phyloP scores from a whole-genome alignment of 2,888 invertebrate genomes.

The Branchellion lobata region DNA sequence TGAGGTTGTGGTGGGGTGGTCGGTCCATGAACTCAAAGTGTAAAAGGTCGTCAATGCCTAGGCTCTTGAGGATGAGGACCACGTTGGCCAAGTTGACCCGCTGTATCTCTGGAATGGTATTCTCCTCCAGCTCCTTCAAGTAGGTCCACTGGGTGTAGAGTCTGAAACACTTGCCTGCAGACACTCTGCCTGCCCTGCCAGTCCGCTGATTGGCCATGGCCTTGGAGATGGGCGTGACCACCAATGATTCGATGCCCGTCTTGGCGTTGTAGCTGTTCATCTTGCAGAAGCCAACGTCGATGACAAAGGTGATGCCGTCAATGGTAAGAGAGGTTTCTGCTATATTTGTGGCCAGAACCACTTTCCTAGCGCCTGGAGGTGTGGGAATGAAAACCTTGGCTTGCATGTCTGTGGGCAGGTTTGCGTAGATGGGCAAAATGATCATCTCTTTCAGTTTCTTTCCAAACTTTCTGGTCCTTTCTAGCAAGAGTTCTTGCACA shows the following conservation, averaged over 20 bases:
- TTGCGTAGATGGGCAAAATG: conserved; percentile 94
- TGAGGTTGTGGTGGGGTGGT: conserved; percentile 70
- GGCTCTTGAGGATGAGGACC: conserved; percentile 89
- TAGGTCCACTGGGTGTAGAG: conserved; percentile 98
- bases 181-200: conserved; percentile 89
- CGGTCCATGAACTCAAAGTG: conserved; percentile 98
- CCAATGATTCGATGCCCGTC: conserved; percentile 96
- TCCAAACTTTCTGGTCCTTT: conserved; percentile 85
- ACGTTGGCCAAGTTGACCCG: conserved; percentile 96
- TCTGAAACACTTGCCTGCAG: conserved; percentile 91
- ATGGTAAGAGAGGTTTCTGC: conserved; percentile 98
- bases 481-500: conserved; percentile 66
- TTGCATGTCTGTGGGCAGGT: conserved; percentile 97
- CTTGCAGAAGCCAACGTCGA: conserved; percentile 98
- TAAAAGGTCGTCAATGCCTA: conserved; percentile 94
- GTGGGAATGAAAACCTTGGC: conserved; percentile 98
- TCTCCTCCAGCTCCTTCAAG: conserved; percentile 95
- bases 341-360: conserved; percentile 93
- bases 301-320: conserved; percentile 96
- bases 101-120: conserved; percentile 96
- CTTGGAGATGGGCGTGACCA: conserved; percentile 97
- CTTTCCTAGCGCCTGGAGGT: conserved; percentile 90
- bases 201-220: conserved; percentile 94
- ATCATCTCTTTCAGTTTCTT: conserved; percentile 87
- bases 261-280: conserved; percentile 96